Evolutionary conservation across 2,888 invertebrate genomes (phyloP).

Genomic region (Ormia ochracea): DNA sequence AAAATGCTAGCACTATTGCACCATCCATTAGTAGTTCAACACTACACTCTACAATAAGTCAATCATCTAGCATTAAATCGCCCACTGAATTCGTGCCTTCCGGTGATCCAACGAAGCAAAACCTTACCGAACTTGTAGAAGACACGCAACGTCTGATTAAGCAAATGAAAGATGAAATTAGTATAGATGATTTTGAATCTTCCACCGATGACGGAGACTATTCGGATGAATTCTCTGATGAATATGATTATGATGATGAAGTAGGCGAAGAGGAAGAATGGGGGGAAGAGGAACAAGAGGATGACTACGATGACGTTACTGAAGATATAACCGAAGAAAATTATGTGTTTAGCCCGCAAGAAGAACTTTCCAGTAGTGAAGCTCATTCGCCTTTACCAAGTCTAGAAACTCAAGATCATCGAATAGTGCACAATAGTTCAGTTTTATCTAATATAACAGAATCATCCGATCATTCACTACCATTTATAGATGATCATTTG

Average conservation of each 20-base stretch:
- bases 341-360: conserved; percentile 35
- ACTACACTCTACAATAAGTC: conserved; percentile 67
- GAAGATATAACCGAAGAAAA: conserved; percentile 65
- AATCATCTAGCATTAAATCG: conserved; percentile 62
- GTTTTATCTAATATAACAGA: conserved; percentile 20
- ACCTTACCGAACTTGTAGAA: conserved; percentile 79
- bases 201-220: conserved; percentile 78
- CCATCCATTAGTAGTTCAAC: conserved; percentile 67
- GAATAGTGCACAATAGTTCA: conserved; percentile 10
- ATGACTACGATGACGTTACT: conserved; percentile 66
- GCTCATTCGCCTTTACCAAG: conserved; percentile 13
- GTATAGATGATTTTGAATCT: conserved; percentile 78
- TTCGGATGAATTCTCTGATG: conserved; percentile 78
- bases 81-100: conserved; percentile 72
- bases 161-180: conserved; percentile 83
- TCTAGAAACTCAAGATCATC: conserved; percentile 39
- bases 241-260: conserved; percentile 70
- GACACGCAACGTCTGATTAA: conserved; percentile 81
- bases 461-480: conserved; percentile 37
- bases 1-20: conserved; percentile 35
- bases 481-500: conserved; percentile 36
- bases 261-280: conserved; percentile 70
- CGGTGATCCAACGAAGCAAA: conserved; percentile 74
- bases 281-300: conserved; percentile 66
- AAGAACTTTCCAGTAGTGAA: not conserved